A percentile compares a stretch with the other conserved stretches of the same genome.
Evolutionary conservation across 2,797 vertebrate genomes (phyloP).

Genomic region (Telmatherina bonti): DNA sequence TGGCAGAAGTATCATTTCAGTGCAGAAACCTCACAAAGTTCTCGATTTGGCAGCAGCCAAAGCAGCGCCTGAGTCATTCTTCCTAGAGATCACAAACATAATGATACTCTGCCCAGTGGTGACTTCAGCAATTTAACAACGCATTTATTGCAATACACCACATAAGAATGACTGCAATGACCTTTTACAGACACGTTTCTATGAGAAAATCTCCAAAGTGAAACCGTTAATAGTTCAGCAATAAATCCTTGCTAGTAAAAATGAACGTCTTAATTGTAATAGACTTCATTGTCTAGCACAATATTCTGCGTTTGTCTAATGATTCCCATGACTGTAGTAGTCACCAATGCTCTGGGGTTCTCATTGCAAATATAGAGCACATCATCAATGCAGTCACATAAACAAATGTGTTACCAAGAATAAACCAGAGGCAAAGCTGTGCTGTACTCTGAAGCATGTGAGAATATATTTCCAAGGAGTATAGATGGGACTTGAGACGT

Average conservation of each 20-base stretch:
- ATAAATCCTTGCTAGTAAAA: constrained; percentile 31
- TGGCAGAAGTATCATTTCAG: constrained; percentile 22
- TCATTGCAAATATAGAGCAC: constrained; percentile 2
- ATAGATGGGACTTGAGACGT: constrained; percentile 17
- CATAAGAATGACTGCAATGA: constrained; percentile 34
- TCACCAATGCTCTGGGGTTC: not conserved
- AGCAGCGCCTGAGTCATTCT: constrained; percentile 38
- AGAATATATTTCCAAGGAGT: constrained; percentile 3
- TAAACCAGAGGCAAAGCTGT: constrained; percentile 4
- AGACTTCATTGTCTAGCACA: constrained; percentile 9
- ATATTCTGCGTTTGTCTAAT: constrained; percentile 10
- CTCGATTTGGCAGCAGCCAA: constrained; percentile 42
- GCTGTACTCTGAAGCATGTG: not conserved
- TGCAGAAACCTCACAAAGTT: constrained; percentile 8
- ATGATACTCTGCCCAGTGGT: constrained; percentile 33
- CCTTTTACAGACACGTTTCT: constrained; percentile 17
- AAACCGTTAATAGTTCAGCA: constrained; percentile 36
- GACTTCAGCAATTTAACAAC: constrained; percentile 53
- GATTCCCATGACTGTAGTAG: constrained; percentile 12
- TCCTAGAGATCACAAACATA: constrained; percentile 40
- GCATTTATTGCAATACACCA: constrained; percentile 34
- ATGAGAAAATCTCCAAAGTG: constrained; percentile 22
- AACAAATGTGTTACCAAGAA: constrained; percentile 19
- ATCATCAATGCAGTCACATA: not conserved
- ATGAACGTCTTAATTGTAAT: constrained; percentile 12